phyloP scores from a whole-genome alignment of 64 coral and sea anemone genomes.

The Cladopsammia gracilis region DNA sequence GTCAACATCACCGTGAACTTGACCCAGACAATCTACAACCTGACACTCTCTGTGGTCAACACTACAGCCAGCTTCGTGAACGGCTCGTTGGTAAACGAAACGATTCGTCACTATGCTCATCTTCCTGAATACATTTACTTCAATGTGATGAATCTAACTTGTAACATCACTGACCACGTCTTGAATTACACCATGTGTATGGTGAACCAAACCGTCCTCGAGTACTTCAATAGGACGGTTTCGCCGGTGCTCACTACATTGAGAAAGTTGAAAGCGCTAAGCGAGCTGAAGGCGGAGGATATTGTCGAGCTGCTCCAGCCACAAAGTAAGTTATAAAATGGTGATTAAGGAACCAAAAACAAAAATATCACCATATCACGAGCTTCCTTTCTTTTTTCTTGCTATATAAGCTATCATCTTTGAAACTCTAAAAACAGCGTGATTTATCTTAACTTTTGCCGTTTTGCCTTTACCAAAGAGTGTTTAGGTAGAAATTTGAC shows the following conservation, averaged over 20 bases:
- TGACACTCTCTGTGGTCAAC: constrained; percentile 32
- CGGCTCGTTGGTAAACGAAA: constrained; percentile 73
- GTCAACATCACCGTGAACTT: constrained; percentile 41
- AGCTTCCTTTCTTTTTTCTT: no score
- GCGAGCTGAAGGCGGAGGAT: constrained; percentile 29
- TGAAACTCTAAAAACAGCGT: no score
- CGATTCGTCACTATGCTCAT: constrained; percentile 28
- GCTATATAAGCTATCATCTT: no score
- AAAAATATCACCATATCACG: background rate
- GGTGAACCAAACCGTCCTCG: constrained; percentile 38
- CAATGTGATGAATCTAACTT: constrained; percentile 43
- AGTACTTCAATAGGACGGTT: constrained; percentile 6
- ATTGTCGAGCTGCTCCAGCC: constrained; percentile 29
- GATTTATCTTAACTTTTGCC: no score
- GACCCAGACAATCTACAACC: constrained; percentile 47
- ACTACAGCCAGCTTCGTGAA: constrained; percentile 67
- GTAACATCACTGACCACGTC: constrained; percentile 53
- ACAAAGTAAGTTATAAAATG: background rate
- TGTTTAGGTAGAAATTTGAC: no score
- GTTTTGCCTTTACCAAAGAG: no score
- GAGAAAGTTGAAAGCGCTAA: background rate
- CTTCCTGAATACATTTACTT: constrained; percentile 37
- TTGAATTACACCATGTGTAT: constrained; percentile 35
- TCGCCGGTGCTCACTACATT: constrained; percentile 16
- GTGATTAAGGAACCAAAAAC: background rate